Base-by-base conservation (phyloP, 2,797 vertebrate species). In the Hypotaenidia philippensis region DNA sequence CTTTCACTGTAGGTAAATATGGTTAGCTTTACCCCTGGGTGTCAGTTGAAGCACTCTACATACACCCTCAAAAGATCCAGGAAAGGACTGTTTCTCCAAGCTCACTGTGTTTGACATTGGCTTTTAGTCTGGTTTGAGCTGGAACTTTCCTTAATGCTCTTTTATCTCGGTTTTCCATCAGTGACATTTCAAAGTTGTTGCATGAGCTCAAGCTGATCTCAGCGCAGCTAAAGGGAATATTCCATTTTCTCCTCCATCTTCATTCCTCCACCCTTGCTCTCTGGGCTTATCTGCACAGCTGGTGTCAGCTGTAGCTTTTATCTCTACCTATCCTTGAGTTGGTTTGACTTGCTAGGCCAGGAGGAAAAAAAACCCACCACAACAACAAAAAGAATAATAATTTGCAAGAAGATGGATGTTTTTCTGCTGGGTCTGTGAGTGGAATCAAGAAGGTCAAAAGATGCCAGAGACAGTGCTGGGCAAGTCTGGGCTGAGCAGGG, bases 221-320 rank as follows among this genome's bases (percentile, higher is more conserved):
- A 53, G 31, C 5, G 18, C 70, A 65, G 61, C 61, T 61, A 23
- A 76, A 90, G 38, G 61, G 79, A 90, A 86, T 78, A 53, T 86
- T 89, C 21, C 14, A 8, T 88, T 94, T 94, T 68, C 53, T 70
- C 23, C 36, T 87, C 72, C 34, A 29, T 71, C 76, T 83, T 85
- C 71, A 38, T 75, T 90, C 82, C 27, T 75, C 41, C 15, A 44
- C 57, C 61, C 41, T 68, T 85, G 76, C 76, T 87, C 23, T 89
- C 45, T 4, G 25, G 52, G 45, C n/a, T 95, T 86, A 91, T 85
- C 90, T 61, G 65, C 72, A 61, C 64, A 83, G 80, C 49, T 78
- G 64, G 49, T 94, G 71, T 71, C 84, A 89, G 60, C 71, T 74
- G 31, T 25, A 89, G 63, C 60, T 92, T 93, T 89, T 94, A 65